Conservation (phyloP, 2,888 invertebrate species). For the Calameuta idolon region DNA sequence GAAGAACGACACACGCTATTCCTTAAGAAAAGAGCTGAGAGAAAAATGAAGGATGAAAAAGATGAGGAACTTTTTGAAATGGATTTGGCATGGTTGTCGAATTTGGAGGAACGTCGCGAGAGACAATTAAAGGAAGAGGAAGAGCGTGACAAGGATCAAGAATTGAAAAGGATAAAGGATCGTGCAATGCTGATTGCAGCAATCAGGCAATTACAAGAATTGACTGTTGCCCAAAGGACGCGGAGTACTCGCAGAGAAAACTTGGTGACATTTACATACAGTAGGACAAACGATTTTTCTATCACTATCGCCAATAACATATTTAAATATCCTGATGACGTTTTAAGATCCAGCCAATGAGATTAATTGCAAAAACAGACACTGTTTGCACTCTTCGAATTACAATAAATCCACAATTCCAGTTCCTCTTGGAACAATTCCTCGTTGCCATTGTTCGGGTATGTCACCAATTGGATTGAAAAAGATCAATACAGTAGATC, state of each 20-base stretch:
- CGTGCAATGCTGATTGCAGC: slow-evolving; percentile 28
- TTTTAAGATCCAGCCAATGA: neutral
- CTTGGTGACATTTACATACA: neutral
- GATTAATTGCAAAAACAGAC: neutral
- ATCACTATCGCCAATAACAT: neutral
- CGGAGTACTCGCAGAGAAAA: neutral
- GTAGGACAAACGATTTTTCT: neutral
- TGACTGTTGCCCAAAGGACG: slow-evolving; percentile 1
- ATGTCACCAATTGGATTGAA: neutral
- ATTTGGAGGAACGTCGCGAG: slow-evolving; percentile 14
- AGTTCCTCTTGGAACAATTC: neutral
- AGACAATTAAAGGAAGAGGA: slow-evolving; percentile 21
- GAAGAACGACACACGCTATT: slow-evolving; percentile 20
- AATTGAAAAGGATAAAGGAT: slow-evolving; percentile 12
- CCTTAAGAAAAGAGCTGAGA: slow-evolving; percentile 10
- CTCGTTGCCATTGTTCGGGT: neutral
- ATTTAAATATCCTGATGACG: neutral
- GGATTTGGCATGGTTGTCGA: slow-evolving; percentile 14
- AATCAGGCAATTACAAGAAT: slow-evolving; percentile 27
- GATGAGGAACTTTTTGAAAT: slow-evolving; percentile 20
- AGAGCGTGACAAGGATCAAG: neutral
- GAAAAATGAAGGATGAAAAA: slow-evolving; percentile 17
- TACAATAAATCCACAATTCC: neutral
- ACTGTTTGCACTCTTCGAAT: neutral
- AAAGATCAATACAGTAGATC: neutral